Evolutionary conservation across 1,140 invertebrate genomes (phyloP).

Genomic region (Ptiloglossa arizonensis): DNA sequence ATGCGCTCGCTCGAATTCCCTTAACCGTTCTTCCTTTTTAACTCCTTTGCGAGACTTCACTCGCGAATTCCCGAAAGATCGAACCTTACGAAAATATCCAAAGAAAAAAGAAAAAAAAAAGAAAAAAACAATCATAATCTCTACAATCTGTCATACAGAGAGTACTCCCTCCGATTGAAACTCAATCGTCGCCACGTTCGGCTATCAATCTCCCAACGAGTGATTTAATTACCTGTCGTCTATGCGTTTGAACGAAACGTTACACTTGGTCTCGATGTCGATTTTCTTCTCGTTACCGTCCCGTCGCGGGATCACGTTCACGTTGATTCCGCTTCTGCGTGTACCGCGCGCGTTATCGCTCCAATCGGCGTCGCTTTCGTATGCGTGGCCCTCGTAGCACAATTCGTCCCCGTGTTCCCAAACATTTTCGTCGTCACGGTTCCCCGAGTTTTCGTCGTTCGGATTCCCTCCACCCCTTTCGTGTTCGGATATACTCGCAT

Average conservation of each 20-base stretch:
- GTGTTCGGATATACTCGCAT: conserved; percentile 9
- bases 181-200: too few relatives aligned
- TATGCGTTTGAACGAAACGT: conserved; percentile 16
- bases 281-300: background rate
- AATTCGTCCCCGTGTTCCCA: background rate
- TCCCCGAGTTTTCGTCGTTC: background rate
- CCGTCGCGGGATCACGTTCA: conserved; percentile 26
- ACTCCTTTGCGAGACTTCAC: too few relatives aligned
- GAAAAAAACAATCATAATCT: too few relatives aligned
- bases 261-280: background rate
- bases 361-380: conserved; percentile 1
- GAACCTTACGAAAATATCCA: too few relatives aligned
- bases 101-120: too few relatives aligned
- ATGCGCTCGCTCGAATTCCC: too few relatives aligned
- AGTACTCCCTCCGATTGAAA: too few relatives aligned
- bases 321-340: conserved; percentile 27
- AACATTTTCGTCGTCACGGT: conserved; percentile 5
- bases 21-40: too few relatives aligned
- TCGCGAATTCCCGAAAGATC: too few relatives aligned
- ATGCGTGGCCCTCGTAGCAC: background rate
- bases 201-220: too few relatives aligned
- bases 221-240: background rate
- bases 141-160: too few relatives aligned
- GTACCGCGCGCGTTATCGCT: background rate
- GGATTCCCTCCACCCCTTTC: background rate